These are phyloP conservation scores for Troides oblongomaculatus DNA, from an alignment of 2,888 invertebrate genomes.

Conservation along the genomic window DNA sequence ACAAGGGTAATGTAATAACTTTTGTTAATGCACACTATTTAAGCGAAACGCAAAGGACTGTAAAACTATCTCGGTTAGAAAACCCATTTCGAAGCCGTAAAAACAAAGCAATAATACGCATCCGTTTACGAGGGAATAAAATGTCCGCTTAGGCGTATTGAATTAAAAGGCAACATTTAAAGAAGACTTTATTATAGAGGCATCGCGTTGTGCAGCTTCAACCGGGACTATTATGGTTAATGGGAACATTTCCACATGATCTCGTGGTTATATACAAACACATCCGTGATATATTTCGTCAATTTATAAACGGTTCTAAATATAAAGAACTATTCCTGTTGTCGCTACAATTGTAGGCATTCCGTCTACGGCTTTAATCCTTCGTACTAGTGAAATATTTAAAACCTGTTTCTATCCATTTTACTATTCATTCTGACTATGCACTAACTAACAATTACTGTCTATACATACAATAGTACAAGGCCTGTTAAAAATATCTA, in stretches of 20 bases:
- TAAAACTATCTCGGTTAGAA: conserved; percentile 19
- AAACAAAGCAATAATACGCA: conserved; percentile 40
- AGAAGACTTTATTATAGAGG: conserved; percentile 36
- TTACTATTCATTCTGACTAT: too few relatives aligned
- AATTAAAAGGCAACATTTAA: conserved; percentile 43
- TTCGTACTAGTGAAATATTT: too few relatives aligned
- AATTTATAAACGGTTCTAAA: too few relatives aligned
- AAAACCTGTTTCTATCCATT: too few relatives aligned
- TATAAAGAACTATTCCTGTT: too few relatives aligned
- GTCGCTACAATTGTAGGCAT: too few relatives aligned
- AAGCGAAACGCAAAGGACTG: conserved; percentile 10
- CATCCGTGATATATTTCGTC: too few relatives aligned
- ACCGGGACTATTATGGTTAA: conserved; percentile 18
- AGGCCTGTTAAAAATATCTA: too few relatives aligned
- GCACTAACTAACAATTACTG: too few relatives aligned
- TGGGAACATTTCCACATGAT: conserved; percentile 19
- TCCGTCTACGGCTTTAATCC: too few relatives aligned
- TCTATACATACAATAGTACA: too few relatives aligned
- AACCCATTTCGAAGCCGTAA: conserved; percentile 35
- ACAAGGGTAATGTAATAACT: too few relatives aligned
- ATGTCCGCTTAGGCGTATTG: conserved; percentile 39
- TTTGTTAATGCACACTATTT: conserved; percentile 2
- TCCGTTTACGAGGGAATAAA: conserved; percentile 46
- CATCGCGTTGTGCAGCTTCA: conserved; percentile 25
- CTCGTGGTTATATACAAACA: background rate